phyloP scores from a whole-genome alignment of 2,113 vertebrate genomes.

The Gymnarchus niloticus region DNA sequence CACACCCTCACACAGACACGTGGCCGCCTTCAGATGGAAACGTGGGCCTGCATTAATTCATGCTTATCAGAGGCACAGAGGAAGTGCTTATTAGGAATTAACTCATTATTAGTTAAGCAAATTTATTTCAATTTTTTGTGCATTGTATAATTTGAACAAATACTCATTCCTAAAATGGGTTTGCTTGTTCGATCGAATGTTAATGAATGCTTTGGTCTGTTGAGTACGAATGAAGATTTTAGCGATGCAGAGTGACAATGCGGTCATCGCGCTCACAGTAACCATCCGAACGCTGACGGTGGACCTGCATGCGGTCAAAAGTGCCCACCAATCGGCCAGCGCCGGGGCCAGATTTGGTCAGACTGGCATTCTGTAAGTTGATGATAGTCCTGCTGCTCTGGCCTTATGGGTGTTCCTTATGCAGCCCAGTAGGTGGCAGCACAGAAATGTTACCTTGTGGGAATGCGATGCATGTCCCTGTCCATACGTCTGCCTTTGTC shows the following conservation, averaged over 20 bases:
- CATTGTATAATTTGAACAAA: not conserved
- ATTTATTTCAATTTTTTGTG: not conserved
- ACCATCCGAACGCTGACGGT: not conserved
- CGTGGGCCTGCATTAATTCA: not conserved
- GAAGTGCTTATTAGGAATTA: not conserved
- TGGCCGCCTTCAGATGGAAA: not conserved
- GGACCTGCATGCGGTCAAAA: not conserved
- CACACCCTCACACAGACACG: not conserved
- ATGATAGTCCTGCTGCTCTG: not conserved
- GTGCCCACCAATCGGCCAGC: not conserved
- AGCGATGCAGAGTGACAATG: no score
- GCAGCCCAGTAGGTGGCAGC: not conserved
- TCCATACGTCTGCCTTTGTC: constrained; percentile 27
- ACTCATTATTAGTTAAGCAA: not conserved
- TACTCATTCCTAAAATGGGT: not conserved
- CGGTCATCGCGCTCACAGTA: not conserved
- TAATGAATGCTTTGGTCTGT: not conserved
- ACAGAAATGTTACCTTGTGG: not conserved
- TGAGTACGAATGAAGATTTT: not conserved
- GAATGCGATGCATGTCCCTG: not conserved
- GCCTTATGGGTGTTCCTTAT: not conserved
- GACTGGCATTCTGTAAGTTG: not conserved
- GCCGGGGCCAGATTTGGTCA: not conserved
- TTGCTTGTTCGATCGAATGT: not conserved
- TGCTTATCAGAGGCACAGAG: not conserved